Base-by-base conservation (phyloP, 1,140 invertebrate genomes). In the Papilio glaucus region DNA sequence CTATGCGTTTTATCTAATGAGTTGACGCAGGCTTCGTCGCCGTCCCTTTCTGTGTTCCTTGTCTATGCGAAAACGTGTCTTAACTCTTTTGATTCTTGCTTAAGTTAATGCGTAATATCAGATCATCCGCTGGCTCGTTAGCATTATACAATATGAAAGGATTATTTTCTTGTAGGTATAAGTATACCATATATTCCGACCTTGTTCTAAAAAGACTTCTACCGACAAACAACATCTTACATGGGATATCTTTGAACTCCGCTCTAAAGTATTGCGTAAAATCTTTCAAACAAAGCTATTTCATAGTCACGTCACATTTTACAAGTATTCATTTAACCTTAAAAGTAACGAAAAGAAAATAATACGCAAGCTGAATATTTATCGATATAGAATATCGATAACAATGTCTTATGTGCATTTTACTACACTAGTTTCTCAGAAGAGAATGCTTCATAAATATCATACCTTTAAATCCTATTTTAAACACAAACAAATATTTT, bases 271-370 rank as follows among this genome's bases (percentile, higher is more conserved):
- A 38, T 37, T 63, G 61, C 13, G 60, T 63, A 63, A 63, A 38
- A 39, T 38, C n/a, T 38, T 39, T 63, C 13, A 39, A 65, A 62
- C 60, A 62, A 62, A 65, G 3, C 62, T 21, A 65, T 65, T 65
- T 41, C 8, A 65, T 65, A 65, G 39, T 65, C 62, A 39, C 18
- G 15, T 65, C 37, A 65, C 62, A 41, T 65, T n/a, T n/a, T 39
- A 41, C 39, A 29, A 41, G 39, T 21, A 21, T 18, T 33, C 8
- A 63, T 39, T 63, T 37, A 65, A 39, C 37, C 62, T 65, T 65
- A 65, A 65, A 65, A 41, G 62, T 18, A 5, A 12, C 15, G 33
- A 12, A 65, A 39, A 39, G 37, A 39, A 65, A 65, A 65, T 9
- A 41, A 65, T 38, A 65, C 62, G 37, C 62, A 8, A 21, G 15